These are phyloP conservation scores for Stichodactyla helianthus DNA, from an alignment of 64 coral and sea anemone species.

Conservation along the genomic window DNA sequence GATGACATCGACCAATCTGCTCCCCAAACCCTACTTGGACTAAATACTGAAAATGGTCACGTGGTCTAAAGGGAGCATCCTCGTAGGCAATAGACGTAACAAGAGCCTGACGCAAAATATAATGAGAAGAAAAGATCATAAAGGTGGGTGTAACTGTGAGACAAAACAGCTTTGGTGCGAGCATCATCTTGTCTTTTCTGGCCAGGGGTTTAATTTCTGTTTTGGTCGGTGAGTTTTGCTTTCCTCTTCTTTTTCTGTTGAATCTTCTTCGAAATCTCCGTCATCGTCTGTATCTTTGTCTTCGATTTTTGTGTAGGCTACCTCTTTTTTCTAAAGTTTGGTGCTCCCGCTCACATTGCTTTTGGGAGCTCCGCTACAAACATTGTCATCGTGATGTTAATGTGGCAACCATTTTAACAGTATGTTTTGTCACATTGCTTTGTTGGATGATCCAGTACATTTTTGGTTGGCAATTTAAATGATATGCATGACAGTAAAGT, in stretches of 20 bases:
- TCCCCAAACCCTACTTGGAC: constrained; percentile 43
- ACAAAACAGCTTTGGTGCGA: constrained; percentile 35
- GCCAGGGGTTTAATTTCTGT: neutral
- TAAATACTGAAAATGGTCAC: constrained; percentile 82
- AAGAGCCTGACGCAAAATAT: constrained; percentile 49
- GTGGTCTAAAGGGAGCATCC: constrained; percentile 47
- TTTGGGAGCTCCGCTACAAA: too few species aligned
- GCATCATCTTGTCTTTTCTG: constrained; percentile 25
- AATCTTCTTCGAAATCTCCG: neutral
- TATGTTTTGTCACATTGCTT: too few species aligned
- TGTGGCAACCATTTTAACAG: too few species aligned
- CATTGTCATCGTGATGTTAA: too few species aligned
- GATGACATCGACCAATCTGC: constrained; percentile 40
- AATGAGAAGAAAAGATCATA: constrained; percentile 48
- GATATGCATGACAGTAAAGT: too few species aligned
- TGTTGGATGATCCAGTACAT: too few species aligned
- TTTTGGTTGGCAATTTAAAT: too few species aligned
- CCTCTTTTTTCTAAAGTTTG: too few species aligned
- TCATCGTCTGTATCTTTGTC: constrained; percentile 25
- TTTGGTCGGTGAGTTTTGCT: neutral
- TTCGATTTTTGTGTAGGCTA: neutral
- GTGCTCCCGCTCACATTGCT: too few species aligned
- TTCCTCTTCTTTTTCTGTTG: neutral
- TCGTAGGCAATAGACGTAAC: constrained; percentile 58
- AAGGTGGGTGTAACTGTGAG: constrained; percentile 27